Conservation (phyloP, 2,888 invertebrate species). For the Yponomeuta sedellus region DNA sequence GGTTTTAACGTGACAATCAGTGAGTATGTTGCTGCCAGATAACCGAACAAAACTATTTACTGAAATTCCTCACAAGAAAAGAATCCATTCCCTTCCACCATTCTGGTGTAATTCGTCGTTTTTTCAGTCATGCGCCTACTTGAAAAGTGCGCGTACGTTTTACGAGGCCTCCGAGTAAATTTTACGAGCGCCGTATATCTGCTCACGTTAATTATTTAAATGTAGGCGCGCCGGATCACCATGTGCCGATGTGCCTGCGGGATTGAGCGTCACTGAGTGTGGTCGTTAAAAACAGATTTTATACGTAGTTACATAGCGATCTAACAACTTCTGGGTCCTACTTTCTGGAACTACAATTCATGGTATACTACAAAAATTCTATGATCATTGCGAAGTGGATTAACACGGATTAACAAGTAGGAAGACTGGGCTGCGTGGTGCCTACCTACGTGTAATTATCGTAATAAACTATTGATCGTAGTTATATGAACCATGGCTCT, state of each 20-base stretch:
- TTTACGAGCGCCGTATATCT: conserved; percentile 1
- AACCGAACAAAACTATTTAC: too few species aligned
- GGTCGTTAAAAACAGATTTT: not conserved
- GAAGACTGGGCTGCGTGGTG: too few species aligned
- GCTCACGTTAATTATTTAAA: not conserved
- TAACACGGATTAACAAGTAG: too few species aligned
- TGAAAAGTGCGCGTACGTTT: conserved; percentile 2
- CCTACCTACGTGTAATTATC: too few species aligned
- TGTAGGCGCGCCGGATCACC: not conserved
- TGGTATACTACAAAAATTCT: too few species aligned
- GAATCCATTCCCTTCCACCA: not conserved
- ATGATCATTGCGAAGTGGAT: too few species aligned
- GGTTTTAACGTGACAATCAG: too few species aligned
- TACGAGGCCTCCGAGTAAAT: not conserved
- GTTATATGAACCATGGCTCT: too few species aligned
- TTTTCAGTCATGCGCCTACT: not conserved
- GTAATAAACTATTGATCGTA: too few species aligned
- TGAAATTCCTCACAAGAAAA: not conserved
- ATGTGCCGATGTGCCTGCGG: not conserved
- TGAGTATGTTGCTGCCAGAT: too few species aligned
- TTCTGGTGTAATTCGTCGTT: not conserved
- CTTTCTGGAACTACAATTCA: too few species aligned
- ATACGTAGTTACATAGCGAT: not conserved
- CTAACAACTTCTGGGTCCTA: too few species aligned
- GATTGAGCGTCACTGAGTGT: not conserved